A percentile compares a stretch with the other conserved stretches of the same genome.
These are phyloP conservation scores for Pluvianellus socialis DNA, from an alignment of 2,113 vertebrate genomes.

Conservation along the genomic window DNA sequence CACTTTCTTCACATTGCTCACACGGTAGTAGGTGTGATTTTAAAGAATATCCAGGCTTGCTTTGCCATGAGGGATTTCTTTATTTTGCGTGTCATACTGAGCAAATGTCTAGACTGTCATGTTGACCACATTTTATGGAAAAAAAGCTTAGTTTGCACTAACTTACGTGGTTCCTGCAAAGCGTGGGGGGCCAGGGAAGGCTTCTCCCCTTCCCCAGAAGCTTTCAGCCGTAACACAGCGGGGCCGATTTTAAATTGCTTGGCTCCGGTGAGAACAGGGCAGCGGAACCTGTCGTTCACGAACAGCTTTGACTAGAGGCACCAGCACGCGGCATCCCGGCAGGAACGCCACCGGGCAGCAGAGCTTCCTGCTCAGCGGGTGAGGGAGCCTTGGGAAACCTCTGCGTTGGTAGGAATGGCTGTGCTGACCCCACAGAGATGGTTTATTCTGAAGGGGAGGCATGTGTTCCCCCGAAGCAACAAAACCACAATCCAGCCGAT, in stretches of 20 bases:
- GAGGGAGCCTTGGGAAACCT: background rate
- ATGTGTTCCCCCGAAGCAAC: background rate
- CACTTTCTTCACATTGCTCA: background rate
- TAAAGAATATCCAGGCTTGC: background rate
- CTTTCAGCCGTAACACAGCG: background rate
- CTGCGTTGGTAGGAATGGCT: too few species aligned
- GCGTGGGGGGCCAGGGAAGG: too few species aligned
- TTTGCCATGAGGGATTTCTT: background rate
- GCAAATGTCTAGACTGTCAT: accelerated
- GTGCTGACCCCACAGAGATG: background rate
- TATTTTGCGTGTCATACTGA: too few species aligned
- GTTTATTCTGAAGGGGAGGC: background rate
- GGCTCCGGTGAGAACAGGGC: background rate
- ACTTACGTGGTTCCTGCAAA: background rate
- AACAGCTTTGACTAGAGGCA: background rate
- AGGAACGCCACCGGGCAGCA: accelerated
- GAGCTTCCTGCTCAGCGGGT: background rate
- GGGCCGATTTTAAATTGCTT: background rate
- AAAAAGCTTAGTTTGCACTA: background rate
- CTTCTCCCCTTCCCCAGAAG: background rate
- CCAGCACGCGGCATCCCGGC: background rate
- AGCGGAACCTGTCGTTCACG: accelerated
- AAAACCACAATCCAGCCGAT: background rate
- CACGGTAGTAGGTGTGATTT: background rate
- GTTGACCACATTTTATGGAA: background rate